Percentiles rank a stretch among this genome's conserved stretches.
Evolutionary conservation across 2,113 vertebrate genomes (phyloP).

Genomic region (Microtus oregoni): DNA sequence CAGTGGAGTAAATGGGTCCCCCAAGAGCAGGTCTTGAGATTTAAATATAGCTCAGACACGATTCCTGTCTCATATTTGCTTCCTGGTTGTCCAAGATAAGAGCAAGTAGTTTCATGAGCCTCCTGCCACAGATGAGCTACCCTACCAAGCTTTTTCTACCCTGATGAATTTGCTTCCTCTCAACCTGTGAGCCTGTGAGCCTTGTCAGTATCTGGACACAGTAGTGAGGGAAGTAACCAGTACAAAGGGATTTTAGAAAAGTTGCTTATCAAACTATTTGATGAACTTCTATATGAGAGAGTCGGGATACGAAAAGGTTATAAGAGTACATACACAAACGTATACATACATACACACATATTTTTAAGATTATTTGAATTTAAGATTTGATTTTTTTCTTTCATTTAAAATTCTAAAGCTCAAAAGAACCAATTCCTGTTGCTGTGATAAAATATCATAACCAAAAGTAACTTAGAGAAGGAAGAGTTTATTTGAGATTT

Average conservation of each 20-base stretch:
- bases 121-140: neutral
- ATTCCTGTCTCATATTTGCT: neutral
- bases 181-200: neutral
- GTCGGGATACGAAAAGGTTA: neutral
- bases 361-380: neutral
- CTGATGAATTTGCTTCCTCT: neutral
- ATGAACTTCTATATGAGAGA: neutral
- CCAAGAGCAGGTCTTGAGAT: neutral
- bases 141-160: neutral
- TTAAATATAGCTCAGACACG: neutral
- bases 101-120: neutral
- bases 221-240: neutral
- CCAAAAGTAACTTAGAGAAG: neutral
- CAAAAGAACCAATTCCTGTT: neutral
- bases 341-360: neutral
- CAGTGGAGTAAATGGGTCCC: neutral
- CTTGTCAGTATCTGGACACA: neutral
- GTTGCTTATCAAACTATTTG: neutral
- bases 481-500: neutral
- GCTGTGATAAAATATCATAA: neutral
- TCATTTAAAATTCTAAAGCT: neutral
- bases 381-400: conserved; percentile 12
- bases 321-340: neutral
- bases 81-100: neutral
- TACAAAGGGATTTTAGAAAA: neutral